Evolutionary conservation across 2,797 vertebrate species (phyloP), one percentile per base, ranked within the genome.

Genomic region (Amazonetta brasiliensis): DNA sequence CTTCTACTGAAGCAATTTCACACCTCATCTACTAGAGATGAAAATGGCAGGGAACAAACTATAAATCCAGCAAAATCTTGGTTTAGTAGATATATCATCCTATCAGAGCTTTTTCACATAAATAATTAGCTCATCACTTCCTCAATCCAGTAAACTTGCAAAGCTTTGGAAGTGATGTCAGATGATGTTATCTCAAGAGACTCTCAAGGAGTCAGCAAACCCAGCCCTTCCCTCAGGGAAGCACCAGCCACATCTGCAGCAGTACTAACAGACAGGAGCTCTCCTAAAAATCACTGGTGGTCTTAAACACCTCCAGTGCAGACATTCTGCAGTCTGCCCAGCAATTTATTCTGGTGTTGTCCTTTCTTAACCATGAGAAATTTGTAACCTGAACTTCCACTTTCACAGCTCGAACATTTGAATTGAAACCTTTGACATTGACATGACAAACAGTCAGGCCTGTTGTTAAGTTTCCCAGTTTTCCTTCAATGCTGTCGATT

Each of bases 21-120:
- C 96, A 96, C 93, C 90, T 97, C 96, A 95, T 96, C 93, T 96
- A 82, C 92, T 90, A 26, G 94, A 82, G 77, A 95, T 94, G 88
- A 94, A 89, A 95, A 94, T 95, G 94, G 71, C 86, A 90, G 67
- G 46, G 94, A 96, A 79, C 94, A 93, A 97, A 95, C 90, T 87
- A 92, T 95, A 97, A 95, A 97, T 95, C 93, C 74, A 87, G 72
- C 52, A 55, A 66, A 93, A 89, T 76, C 39, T 84, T 82, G 43
- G 63, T 79, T 93, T 56, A 84, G 81, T 92, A 90, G 77, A 59
- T 95, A 82, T 12, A 92, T 95, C 93, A 93, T 77, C 67, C 86
- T 79, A 80, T 89, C 81, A 33, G 84, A 89, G 76, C 78, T 60
- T 90, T 79, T 89, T 87, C 63, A 8, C 56, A 37, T 67, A 95